Evolutionary conservation across 2,797 vertebrate species (phyloP).

Genomic region (Semotilus atromaculatus): DNA sequence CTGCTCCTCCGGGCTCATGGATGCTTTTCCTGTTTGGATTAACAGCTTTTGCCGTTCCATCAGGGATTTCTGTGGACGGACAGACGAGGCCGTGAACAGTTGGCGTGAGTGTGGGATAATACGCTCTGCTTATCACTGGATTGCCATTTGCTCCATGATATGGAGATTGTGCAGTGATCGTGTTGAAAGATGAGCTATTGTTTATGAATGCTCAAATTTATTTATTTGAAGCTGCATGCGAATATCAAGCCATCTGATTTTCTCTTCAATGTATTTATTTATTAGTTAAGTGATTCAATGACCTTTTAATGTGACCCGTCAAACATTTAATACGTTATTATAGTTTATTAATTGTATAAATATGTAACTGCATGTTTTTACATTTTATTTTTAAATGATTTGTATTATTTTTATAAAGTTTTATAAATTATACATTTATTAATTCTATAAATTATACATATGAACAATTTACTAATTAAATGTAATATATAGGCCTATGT

Average conservation of each 20-base stretch:
- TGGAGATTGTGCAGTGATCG: constrained; percentile 46
- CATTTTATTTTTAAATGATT: neutral
- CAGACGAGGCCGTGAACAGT: constrained; percentile 32
- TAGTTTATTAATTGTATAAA: neutral
- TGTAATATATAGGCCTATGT: no score
- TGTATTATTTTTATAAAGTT: neutral
- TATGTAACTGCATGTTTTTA: neutral
- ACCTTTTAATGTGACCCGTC: neutral
- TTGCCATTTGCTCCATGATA: constrained; percentile 58
- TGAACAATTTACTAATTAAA: no score
- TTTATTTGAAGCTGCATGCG: neutral
- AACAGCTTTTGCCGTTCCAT: constrained; percentile 27
- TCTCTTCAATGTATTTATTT: neutral
- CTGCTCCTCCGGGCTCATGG: constrained; percentile 57
- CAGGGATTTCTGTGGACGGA: constrained; percentile 36
- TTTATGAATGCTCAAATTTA: neutral
- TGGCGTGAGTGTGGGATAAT: constrained; percentile 48
- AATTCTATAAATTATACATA: neutral
- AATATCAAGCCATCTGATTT: neutral
- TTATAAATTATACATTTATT: neutral
- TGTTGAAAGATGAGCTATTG: constrained; percentile 43
- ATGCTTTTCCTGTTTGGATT: constrained; percentile 46
- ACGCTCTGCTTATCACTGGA: constrained; percentile 50
- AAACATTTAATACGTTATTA: neutral
- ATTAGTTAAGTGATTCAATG: neutral